phyloP scores from a whole-genome alignment of 1,140 invertebrate species.

The Nebria ingens region DNA sequence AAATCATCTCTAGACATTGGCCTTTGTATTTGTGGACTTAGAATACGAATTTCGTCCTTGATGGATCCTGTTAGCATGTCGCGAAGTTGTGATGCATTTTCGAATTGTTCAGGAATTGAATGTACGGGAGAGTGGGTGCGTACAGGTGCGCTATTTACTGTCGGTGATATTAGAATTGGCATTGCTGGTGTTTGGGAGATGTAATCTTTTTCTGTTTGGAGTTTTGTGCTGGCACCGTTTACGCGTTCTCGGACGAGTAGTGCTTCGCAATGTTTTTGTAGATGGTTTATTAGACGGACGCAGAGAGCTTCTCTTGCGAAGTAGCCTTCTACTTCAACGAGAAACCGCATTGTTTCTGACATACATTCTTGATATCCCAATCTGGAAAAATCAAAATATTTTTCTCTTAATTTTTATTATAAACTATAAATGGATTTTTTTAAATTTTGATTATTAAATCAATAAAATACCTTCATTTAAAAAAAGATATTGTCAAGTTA shows the following conservation, averaged over 20 bases:
- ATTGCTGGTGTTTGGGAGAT: background rate
- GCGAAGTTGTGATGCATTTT: constrained; percentile 29
- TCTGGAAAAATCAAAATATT: constrained; percentile 1
- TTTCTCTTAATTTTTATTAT: constrained; percentile 15
- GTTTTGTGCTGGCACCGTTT: constrained; percentile 13
- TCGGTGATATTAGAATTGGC: background rate
- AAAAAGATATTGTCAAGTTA: background rate
- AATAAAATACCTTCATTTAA: background rate
- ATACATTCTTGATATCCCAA: constrained; percentile 83
- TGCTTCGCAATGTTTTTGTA: constrained; percentile 73
- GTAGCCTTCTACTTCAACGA: constrained; percentile 75
- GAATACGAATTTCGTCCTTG: constrained; percentile 12
- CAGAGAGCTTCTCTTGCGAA: constrained; percentile 70
- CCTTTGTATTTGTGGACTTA: background rate
- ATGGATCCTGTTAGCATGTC: constrained; percentile 35
- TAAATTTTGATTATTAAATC: too few relatives aligned
- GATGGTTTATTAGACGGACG: constrained; percentile 67
- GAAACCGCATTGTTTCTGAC: constrained; percentile 77
- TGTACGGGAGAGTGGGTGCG: background rate
- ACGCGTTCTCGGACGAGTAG: background rate
- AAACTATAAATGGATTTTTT: too few relatives aligned
- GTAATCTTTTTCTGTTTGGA: constrained; percentile 6
- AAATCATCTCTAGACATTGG: background rate
- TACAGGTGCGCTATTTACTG: background rate
- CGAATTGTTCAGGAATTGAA: background rate